Conservation (phyloP, 2,888 invertebrate species). For the Ennomos erosarius region DNA sequence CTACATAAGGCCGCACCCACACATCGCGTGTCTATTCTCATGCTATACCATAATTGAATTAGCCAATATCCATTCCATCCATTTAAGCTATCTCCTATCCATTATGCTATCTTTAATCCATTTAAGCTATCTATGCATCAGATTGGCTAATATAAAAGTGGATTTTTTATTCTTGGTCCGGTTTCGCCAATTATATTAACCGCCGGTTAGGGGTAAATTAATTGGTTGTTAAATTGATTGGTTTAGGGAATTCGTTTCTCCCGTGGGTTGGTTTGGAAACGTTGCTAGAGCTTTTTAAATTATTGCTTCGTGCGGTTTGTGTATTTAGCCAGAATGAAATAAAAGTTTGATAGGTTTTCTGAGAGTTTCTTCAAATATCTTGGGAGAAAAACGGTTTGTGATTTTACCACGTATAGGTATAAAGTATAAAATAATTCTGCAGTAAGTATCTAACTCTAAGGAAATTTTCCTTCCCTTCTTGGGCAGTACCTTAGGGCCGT, state of each 20-base stretch:
- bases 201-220: conserved; percentile 44
- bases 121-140: conserved; percentile 33
- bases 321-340: too few species aligned
- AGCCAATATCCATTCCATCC: conserved; percentile 68
- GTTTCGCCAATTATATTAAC: conserved; percentile 35
- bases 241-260: conserved; percentile 32
- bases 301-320: too few species aligned
- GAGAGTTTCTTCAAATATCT: too few species aligned
- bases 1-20: conserved; percentile 46
- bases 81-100: conserved; percentile 68
- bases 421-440: too few species aligned
- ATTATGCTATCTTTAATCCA: conserved; percentile 60
- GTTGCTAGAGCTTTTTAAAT: background rate
- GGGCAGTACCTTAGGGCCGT: too few species aligned
- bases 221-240: conserved; percentile 48
- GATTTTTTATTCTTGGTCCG: conserved; percentile 23
- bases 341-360: too few species aligned
- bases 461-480: too few species aligned
- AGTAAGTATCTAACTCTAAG: too few species aligned
- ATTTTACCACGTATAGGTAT: too few species aligned
- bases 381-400: too few species aligned
- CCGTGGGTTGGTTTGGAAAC: background rate
- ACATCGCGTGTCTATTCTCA: conserved; percentile 58
- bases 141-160: conserved; percentile 11
- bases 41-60: conserved; percentile 69